phyloP scores from a whole-genome alignment of 1,140 invertebrate genomes.

The Wasmannia auropunctata region DNA sequence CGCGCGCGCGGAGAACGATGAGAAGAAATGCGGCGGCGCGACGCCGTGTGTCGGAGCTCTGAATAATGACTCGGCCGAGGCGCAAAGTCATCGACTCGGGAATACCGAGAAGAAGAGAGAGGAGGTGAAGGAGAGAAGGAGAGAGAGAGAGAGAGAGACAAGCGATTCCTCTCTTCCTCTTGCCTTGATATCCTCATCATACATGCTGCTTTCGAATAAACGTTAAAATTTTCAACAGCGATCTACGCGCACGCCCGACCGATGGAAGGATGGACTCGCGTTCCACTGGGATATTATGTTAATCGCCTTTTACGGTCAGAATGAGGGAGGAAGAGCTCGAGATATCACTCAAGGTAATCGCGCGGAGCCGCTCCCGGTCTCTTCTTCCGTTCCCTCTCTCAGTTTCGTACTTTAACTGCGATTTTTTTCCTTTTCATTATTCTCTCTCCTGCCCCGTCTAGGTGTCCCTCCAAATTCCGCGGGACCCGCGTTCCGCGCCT shows the following conservation, averaged over 20 bases:
- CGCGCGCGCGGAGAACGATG: not conserved
- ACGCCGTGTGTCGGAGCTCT: constrained; percentile 34
- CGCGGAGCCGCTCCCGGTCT: constrained; percentile 28
- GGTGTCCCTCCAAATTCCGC: not conserved
- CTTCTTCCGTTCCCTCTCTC: constrained; percentile 16
- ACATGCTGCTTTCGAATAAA: constrained; percentile 29
- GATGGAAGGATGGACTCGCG: constrained; percentile 30
- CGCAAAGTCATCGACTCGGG: constrained; percentile 61
- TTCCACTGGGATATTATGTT: constrained; percentile 77
- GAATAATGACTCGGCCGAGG: constrained; percentile 55
- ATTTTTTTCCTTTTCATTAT: not conserved
- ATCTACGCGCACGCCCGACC: constrained; percentile 30
- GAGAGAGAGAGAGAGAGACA: not conserved
- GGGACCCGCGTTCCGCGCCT: too few relatives aligned
- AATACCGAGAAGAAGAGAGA: constrained; percentile 67
- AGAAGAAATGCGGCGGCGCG: constrained; percentile 25
- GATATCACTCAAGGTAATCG: constrained; percentile 93
- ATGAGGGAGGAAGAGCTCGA: constrained; percentile 97
- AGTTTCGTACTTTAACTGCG: not conserved
- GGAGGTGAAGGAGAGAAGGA: constrained; percentile 26
- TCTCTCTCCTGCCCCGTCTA: not conserved
- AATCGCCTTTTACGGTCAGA: constrained; percentile 80
- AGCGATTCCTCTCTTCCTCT: constrained; percentile 1
- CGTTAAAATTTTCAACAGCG: constrained; percentile 63
- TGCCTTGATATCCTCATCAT: not conserved